Percentiles rank a stretch among this genome's conserved stretches.
These are phyloP conservation scores for Octopus bimaculoides DNA, from an alignment of 1,140 invertebrate genomes.

Conservation along the genomic window DNA sequence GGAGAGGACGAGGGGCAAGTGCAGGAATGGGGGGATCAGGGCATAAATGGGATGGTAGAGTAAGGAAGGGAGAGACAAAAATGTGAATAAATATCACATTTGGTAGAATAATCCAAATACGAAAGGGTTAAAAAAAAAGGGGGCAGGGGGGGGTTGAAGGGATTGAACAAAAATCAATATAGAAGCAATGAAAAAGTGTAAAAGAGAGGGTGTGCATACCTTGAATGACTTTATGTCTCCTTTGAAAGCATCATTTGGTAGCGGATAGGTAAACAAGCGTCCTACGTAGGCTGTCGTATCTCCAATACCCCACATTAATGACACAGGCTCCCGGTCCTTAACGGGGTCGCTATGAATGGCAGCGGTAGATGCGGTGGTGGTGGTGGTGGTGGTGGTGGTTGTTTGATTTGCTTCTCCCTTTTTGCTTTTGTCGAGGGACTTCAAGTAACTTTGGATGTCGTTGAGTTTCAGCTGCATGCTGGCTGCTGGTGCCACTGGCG, in stretches of 20 bases:
- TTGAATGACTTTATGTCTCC: constrained; percentile 32
- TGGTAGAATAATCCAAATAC: too few species aligned
- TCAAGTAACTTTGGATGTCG: constrained; percentile 4
- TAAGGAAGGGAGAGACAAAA: too few species aligned
- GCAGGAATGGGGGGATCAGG: too few species aligned
- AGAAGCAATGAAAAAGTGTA: not conserved
- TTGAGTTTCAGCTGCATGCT: not conserved
- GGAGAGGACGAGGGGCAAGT: not conserved
- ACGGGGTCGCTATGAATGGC: not conserved
- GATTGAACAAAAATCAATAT: not conserved
- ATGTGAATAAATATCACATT: too few species aligned
- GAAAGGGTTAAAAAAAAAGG: not conserved
- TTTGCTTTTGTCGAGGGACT: not conserved
- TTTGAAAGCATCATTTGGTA: constrained; percentile 43
- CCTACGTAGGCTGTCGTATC: constrained; percentile 41
- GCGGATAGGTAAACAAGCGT: constrained; percentile 36
- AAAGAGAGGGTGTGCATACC: constrained; percentile 27
- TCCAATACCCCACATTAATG: constrained; percentile 40
- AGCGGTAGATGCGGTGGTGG: too few species aligned
- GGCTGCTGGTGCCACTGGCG: not conserved
- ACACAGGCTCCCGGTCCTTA: constrained; percentile 21
- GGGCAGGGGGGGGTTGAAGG: not conserved
- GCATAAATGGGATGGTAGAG: too few species aligned
- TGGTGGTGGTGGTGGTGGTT: too few species aligned
- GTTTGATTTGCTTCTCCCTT: too few species aligned